A percentile compares a stretch with the other conserved stretches of the same genome.
These are phyloP conservation scores for Lepidothrix coronata DNA, from an alignment of 2,113 vertebrate species.

Conservation along the genomic window DNA sequence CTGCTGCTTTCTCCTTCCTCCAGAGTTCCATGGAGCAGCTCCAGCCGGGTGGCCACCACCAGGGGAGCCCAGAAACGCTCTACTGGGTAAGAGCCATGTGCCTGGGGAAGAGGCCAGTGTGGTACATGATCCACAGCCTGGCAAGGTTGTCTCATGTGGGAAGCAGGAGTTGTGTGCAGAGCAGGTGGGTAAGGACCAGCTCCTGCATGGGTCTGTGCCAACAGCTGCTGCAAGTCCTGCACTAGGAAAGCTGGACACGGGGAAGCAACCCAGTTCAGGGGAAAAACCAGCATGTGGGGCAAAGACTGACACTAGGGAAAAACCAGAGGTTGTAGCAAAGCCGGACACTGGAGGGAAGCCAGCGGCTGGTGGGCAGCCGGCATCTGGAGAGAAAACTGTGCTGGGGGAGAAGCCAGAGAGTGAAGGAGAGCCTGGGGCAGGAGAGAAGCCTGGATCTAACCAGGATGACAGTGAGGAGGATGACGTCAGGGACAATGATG, in stretches of 20 bases:
- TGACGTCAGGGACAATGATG: neutral
- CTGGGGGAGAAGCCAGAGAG: fast-evolving
- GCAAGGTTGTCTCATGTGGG: fast-evolving
- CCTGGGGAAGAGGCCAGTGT: neutral
- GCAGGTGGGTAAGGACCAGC: neutral
- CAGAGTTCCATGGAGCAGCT: neutral
- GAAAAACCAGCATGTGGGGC: neutral
- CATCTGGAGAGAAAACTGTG: neutral
- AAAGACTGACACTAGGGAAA: neutral
- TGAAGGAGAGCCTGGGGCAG: neutral
- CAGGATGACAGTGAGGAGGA: neutral
- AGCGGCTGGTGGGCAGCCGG: neutral
- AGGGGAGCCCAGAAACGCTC: fast-evolving
- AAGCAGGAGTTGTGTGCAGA: neutral
- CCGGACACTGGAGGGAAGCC: neutral
- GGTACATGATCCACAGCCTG: fast-evolving
- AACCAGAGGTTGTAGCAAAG: neutral
- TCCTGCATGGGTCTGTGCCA: fast-evolving
- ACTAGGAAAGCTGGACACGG: fast-evolving
- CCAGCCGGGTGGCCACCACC: neutral
- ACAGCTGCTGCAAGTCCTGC: neutral
- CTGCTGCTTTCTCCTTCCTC: neutral
- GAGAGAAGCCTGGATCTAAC: neutral
- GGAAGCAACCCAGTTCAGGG: neutral
- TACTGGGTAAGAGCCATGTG: neutral